A percentile compares a stretch with the other conserved stretches of the same genome.
phyloP scores from a whole-genome alignment of 92 coral and sea anemone genomes.

The Parazoanthus swiftii region DNA sequence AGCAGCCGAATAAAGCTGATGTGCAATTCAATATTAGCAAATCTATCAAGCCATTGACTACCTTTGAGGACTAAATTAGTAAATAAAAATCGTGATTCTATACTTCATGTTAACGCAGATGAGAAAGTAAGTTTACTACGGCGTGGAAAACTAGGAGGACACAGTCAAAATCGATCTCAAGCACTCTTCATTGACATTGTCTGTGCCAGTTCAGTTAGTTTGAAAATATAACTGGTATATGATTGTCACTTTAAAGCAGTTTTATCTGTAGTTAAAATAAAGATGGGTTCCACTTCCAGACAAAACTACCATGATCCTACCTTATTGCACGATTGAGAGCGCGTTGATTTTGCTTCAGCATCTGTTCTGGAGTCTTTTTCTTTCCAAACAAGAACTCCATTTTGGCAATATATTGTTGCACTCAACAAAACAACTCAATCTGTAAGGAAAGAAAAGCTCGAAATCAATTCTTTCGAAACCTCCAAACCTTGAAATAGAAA shows the following conservation, averaged over 20 bases:
- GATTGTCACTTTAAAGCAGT: conserved; percentile 2
- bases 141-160: no score
- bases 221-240: not conserved
- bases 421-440: not conserved
- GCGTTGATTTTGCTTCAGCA: conserved; percentile 94
- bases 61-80: no score
- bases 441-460: not conserved
- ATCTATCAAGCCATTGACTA: no score
- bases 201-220: not conserved
- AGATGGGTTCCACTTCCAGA: not conserved
- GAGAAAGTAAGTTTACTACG: no score
- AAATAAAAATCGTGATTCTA: no score
- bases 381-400: conserved; percentile 91
- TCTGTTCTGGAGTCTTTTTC: conserved; percentile 94
- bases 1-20: no score
- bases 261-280: not conserved
- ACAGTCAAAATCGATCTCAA: no score
- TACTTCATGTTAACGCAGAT: no score
- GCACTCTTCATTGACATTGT: not conserved
- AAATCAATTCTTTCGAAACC: not conserved
- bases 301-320: conserved; percentile 43
- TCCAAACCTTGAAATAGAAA: conserved; percentile 53
- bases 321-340: conserved; percentile 94
- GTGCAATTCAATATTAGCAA: no score
- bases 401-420: conserved; percentile 33